Evolutionary conservation across 2,888 invertebrate species (phyloP), one percentile per base, ranked within the genome.

Genomic region (Girardia tigrina): DNA sequence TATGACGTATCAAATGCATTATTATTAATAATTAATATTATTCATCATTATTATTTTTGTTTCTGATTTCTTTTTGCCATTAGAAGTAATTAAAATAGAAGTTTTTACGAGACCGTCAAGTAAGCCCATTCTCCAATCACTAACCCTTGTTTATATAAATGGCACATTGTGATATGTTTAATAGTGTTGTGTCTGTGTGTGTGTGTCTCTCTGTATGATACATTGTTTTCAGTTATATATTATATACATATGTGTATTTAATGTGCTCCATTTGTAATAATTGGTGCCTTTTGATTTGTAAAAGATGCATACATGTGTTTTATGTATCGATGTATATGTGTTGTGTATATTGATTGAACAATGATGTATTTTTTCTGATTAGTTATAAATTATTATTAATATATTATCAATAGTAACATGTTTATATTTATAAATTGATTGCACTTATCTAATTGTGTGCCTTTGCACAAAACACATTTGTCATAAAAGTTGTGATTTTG

Each of bases 1-100:
- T 36, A 56, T 56, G 56, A 56, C 56, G 56, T 56, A 56, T 56
- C 56, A 56, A 56, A 56, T 56, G 56, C 56, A 56, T 56, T n/a
- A 23, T 56, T 56, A 20, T 56, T 56, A n/a, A 56, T 56, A 23
- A 56, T 56, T 56, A 56, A 20, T 56, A 56, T 56, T 56, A 56
- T 56, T 36, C 16, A 36, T 36, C 16, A 16, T 36, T 36, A 36
- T 36, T n/a, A n/a, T n/a, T n/a, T n/a, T n/a, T n/a, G n/a, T n/a
- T n/a, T n/a, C n/a, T n/a, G n/a, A n/a, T n/a, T n/a, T n/a, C n/a
- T n/a, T n/a, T n/a, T 36, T 36, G 36, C 36, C 36, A 12, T 16
- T 36, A 12, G 8, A 36, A 16, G 36, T 12, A 12, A 16, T 36
- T 36, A 36, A 12, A n/a, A n/a, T n/a, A n/a, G 36, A 36, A 36